Base-by-base conservation (phyloP, 2,113 vertebrate genomes). In the Heterotis niloticus region DNA sequence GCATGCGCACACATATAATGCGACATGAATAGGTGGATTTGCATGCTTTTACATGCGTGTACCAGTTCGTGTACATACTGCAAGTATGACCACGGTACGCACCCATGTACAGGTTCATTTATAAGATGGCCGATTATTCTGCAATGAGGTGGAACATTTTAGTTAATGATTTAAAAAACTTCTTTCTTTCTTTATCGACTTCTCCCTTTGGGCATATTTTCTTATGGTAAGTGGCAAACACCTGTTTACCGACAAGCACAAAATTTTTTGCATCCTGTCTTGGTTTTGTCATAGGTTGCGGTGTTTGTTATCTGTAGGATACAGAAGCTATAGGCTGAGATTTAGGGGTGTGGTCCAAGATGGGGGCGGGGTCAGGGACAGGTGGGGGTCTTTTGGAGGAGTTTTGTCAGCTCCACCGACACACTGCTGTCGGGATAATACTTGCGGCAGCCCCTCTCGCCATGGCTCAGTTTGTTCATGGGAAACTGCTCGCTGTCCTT, bases 151-250 rank as follows among this genome's bases (percentile, higher is more conserved):
- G 4, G 4, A 14, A 62, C 14, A 12, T 62, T 20, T 20, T 20
- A 59, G 52, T 24, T 18, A 56, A 24, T 20, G 57, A 74, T 68
- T 68, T 67, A 20, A 54, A 68, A 67, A 20, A 5, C 29, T 64
- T 75, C 3, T 13, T 64, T 69, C 57, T 78, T 70, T 54, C 68
- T 18, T n/a, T 76, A n/a, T 26, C 52, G 28, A 28, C 28, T 7
- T 64, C n/a, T 44, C 28, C 54, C 18, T 26, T 67, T 12, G 64
- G 52, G 56, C 24, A 20, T 23, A 52, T 18, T 9, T 18, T 20
- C 5, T 29, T 23, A 17, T 26, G 79, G 73, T 80, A 80, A 80
- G 73, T 80, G 29, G 69, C 34, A 51, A 75, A 24, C 52, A 62
- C 14, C 11, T 34, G 24, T 68, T 78, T 78, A 67, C 54, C 52